Conservation (phyloP, 1,140 invertebrate species). For the Leptopilina boulardi region DNA sequence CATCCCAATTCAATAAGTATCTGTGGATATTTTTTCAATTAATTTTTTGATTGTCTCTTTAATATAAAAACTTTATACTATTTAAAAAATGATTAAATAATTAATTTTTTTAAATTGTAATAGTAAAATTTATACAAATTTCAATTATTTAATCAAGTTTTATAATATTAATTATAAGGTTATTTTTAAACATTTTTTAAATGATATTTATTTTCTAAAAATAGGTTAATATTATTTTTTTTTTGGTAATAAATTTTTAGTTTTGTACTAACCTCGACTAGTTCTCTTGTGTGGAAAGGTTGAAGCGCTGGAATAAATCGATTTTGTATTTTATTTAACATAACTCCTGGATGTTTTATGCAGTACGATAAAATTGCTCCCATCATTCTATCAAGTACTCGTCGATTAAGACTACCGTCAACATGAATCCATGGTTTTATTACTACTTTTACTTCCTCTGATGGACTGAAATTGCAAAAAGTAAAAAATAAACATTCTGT, state of each 20-base stretch:
- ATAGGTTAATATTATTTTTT: not conserved
- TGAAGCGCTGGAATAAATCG: constrained; percentile 77
- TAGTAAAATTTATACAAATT: not conserved
- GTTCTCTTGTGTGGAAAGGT: constrained; percentile 75
- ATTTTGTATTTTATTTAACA: constrained; percentile 75
- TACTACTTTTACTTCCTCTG: constrained; percentile 71
- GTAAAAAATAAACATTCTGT: not conserved
- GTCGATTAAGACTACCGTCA: constrained; percentile 83
- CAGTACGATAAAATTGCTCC: constrained; percentile 81
- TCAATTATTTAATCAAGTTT: too few species aligned
- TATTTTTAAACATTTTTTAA: too few species aligned
- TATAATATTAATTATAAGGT: too few species aligned
- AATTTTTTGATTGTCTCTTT: constrained; percentile 70
- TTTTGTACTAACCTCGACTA: constrained; percentile 71
- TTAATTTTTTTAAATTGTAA: too few species aligned
- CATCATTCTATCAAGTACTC: constrained; percentile 83
- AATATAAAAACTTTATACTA: too few species aligned
- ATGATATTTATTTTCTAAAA: not conserved
- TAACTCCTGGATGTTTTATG: constrained; percentile 78
- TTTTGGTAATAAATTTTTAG: not conserved
- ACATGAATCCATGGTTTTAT: constrained; percentile 85
- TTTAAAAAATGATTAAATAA: too few species aligned
- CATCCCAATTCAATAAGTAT: constrained; percentile 72
- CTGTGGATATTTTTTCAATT: constrained; percentile 61
- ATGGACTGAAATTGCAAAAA: constrained; percentile 62